Base-by-base conservation (phyloP, 2,797 vertebrate genomes). In the Balearica regulorum region DNA sequence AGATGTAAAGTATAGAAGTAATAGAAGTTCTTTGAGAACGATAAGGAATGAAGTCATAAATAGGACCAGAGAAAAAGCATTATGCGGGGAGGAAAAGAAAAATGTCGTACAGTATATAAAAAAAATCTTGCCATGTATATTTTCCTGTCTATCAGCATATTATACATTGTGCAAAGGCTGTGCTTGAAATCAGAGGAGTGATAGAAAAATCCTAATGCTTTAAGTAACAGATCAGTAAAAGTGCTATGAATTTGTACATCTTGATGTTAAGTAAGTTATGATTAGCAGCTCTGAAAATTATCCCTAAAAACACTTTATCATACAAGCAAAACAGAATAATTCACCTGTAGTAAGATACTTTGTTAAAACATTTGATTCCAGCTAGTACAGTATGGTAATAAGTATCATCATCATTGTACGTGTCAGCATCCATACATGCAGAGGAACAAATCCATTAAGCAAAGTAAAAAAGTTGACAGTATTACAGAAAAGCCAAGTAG, bases 341-440 rank as follows among this genome's bases (percentile, higher is more conserved):
- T 86, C 10, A 64, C 17, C 10, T 79, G 12, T 54, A 64, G 2
- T 43, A 68, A 81, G 24, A n/a, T 26, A 7, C 21, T 72, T 58
- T 48, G 14, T 84, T 82, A 46, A 76, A 73, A 55, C 9, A 21
- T 58, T 71, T 83, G 2, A n/a, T 82, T 93, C 46, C 39, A 70
- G 21, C 15, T 80, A 48, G n/a, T 69, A 10, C 15, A 39, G 21
- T 31, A 19, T 53, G 33, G 25, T 53, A 22, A 3, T 43, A 39
- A 53, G n/a, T 33, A 9, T 49, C 14, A 24, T 43, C 5, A 39
- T 71, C 6, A 0, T 33, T 60, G 18, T 51, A 33, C 4, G 1
- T 22, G 9, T 48, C 31, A 55, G 28, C 22, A 21, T 82, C 83
- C 6, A 4, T 64, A 53, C 12, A 19, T 0, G 0, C 4, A 70